These are phyloP conservation scores for Penaeus vannamei DNA, from an alignment of 1,140 invertebrate species.

Conservation along the genomic window DNA sequence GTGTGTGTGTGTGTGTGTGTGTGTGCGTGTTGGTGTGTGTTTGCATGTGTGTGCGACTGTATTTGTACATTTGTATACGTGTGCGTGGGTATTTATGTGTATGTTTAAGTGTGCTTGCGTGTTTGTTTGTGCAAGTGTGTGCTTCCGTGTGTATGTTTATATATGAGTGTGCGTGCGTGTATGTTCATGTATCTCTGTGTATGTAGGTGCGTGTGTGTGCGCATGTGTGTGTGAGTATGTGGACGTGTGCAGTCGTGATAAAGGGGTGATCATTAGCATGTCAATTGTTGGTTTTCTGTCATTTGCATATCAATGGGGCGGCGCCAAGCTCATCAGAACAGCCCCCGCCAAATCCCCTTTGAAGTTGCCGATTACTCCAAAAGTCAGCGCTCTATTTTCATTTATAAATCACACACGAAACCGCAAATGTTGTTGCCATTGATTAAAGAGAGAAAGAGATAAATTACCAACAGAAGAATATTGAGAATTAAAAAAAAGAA, in stretches of 20 bases:
- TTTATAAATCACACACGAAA: conserved; percentile 1
- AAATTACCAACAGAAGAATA: neutral
- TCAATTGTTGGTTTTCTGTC: conserved; percentile 64
- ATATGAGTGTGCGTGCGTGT: neutral
- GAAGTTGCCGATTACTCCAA: conserved; percentile 27
- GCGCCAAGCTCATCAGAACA: conserved; percentile 63
- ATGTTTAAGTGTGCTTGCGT: neutral
- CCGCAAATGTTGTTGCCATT: neutral
- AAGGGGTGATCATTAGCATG: conserved; percentile 65
- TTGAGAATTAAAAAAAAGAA: neutral
- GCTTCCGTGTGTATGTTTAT: neutral
- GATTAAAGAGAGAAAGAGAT: neutral
- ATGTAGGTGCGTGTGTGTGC: conserved; percentile 28
- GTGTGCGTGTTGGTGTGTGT: conserved; percentile 36
- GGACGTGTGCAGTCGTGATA: conserved; percentile 52
- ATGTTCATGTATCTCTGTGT: neutral
- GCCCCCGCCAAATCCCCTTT: conserved; percentile 58
- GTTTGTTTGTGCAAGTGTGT: neutral
- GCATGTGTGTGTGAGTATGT: conserved; percentile 47
- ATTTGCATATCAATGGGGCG: conserved; percentile 65
- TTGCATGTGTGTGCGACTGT: conserved; percentile 29
- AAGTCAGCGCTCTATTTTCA: neutral
- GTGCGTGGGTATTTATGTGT: neutral
- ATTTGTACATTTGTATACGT: conserved; percentile 35
- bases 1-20: conserved; percentile 17